Percentiles rank a stretch among this genome's conserved stretches.
Evolutionary conservation across 2,888 invertebrate genomes (phyloP).

Genomic region (Conchocele bisecta): DNA sequence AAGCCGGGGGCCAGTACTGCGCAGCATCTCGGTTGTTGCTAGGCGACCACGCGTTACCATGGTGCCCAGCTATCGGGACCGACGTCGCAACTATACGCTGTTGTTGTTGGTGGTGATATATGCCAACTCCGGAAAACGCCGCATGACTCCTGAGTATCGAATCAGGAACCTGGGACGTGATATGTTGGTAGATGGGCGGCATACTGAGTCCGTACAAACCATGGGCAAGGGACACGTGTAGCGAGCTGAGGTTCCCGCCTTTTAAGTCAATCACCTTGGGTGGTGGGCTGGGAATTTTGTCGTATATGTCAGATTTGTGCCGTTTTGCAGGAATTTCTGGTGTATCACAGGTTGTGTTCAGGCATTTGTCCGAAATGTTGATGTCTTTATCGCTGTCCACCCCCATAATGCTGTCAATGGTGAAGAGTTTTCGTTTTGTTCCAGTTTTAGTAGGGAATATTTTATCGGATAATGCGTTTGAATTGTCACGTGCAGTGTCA

Average conservation of each 20-base stretch:
- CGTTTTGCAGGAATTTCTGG: conserved; percentile 52
- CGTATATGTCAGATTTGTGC: conserved; percentile 75
- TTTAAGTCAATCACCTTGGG: conserved; percentile 79
- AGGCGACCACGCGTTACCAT: no score
- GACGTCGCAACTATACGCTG: no score
- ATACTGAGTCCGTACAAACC: conserved; percentile 59
- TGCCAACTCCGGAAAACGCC: no score
- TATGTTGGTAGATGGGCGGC: conserved; percentile 37
- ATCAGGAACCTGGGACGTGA: conserved; percentile 30
- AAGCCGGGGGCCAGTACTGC: conserved; percentile 20
- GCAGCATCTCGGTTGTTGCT: no score
- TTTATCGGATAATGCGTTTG: background rate
- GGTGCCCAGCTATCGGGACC: no score
- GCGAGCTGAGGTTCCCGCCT: conserved; percentile 63
- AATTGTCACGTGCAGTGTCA: background rate
- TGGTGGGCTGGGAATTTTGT: conserved; percentile 79
- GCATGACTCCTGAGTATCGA: no score
- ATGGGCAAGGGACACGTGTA: conserved; percentile 65
- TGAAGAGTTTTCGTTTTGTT: conserved; percentile 66
- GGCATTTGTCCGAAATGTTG: background rate
- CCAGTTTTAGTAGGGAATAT: conserved; percentile 25
- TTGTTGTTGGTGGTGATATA: no score
- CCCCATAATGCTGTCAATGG: conserved; percentile 79
- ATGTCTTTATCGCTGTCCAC: conserved; percentile 27
- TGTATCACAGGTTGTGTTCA: conserved; percentile 5